Base-by-base conservation (phyloP, 2,888 invertebrate species). In the Cosmopolites sordidus region DNA sequence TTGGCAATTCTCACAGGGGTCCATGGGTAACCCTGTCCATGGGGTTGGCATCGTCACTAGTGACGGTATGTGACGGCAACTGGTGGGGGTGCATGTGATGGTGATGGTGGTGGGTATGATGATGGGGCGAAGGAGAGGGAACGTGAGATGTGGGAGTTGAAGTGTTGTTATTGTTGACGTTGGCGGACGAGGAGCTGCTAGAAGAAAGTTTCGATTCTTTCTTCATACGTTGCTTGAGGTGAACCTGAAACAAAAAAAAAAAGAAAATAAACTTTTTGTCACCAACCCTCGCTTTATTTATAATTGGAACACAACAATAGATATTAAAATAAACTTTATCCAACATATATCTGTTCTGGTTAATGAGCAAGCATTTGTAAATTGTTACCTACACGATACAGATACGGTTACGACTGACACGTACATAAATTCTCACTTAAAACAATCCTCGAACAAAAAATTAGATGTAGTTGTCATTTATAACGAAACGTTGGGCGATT, bases 201-300 rank as follows among this genome's bases (percentile, higher is more conserved):
- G 61, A 59, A 29, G 61, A 47, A 72, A 84, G 78, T 69, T 86
- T 84, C 62, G 83, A 84, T 73, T 92, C 92, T 65, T 92, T 86
- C 78, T 93, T 92, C 75, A 92, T 83, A 70, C 92, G 83, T 75
- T 95, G 94, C 77, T 97, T 97, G 54, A 94, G 80, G 77, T 99
- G 98, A 59, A 99, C 65, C 65, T 65, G 63, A 1, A 64, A 64
- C 33, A 33, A 33, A 33, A 5, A 33, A 12, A 33, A 11, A 22
- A 5, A 22, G 22, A 5, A 5, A 22, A 22, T 22, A 22, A 22
- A 22, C n/a, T n/a, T n/a, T n/a, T n/a, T n/a, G n/a, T n/a, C n/a
- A n/a, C n/a, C n/a, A n/a, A n/a, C n/a, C n/a, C n/a, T n/a, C n/a
- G n/a, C n/a, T n/a, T n/a, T n/a, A n/a, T n/a, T n/a, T n/a, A n/a